Percentiles rank a stretch among this genome's conserved stretches.
Conservation (phyloP, 2,888 invertebrate species). For the Electrophaes corylata region DNA sequence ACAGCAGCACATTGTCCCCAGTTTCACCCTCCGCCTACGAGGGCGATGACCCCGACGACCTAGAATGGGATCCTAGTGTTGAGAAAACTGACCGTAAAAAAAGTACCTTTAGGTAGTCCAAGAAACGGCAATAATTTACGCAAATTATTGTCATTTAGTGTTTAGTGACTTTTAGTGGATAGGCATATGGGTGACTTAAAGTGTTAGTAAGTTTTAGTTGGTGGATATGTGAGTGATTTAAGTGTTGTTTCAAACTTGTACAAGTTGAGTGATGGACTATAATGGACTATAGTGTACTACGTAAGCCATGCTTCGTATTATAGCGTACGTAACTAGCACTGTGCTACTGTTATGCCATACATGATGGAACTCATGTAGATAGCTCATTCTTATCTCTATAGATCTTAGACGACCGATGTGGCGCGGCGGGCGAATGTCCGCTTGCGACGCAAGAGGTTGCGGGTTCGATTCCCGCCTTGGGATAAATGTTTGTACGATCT, state of each 20-base stretch:
- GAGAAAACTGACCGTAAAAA: conserved; percentile 63
- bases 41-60: conserved; percentile 94
- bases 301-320: no score
- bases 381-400: no score
- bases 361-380: no score
- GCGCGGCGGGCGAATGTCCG: no score
- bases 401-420: no score
- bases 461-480: no score
- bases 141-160: conserved; percentile 11
- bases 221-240: background rate
- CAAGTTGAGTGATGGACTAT: background rate
- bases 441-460: no score
- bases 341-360: no score
- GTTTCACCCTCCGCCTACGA: conserved; percentile 75
- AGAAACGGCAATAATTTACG: conserved; percentile 15
- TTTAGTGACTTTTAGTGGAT: background rate
- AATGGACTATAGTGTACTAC: no score
- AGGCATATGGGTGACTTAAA: background rate
- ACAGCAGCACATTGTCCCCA: conserved; percentile 44
- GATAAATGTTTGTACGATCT: no score
- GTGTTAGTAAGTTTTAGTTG: no score
- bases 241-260: background rate
- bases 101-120: conserved; percentile 57
- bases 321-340: no score
- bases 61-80: conserved; percentile 88